Conservation (phyloP, 2,888 invertebrate genomes). For the Lochmaea crataegi region DNA sequence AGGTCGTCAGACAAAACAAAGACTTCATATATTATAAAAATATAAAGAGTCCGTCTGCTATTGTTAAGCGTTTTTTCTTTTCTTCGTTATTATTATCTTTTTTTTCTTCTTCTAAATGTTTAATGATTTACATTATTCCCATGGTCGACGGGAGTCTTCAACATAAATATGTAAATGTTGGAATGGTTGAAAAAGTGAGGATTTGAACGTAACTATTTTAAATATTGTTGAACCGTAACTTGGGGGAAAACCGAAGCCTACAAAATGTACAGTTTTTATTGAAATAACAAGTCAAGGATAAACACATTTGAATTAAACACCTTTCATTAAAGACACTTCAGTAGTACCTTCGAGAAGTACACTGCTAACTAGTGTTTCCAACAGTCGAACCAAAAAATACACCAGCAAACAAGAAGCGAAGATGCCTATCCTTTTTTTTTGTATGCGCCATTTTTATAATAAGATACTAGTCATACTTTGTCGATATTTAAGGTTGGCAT, state of each 20-base stretch:
- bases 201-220: slow-evolving; percentile 8
- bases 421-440: too few relatives aligned
- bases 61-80: slow-evolving; percentile 21
- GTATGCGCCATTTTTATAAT: too few relatives aligned
- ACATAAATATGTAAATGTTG: slow-evolving; percentile 10
- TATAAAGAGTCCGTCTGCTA: slow-evolving; percentile 26
- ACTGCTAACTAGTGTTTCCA: too few relatives aligned
- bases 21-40: slow-evolving; percentile 29
- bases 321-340: too few relatives aligned
- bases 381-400: too few relatives aligned
- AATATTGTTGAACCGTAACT: slow-evolving; percentile 2
- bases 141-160: slow-evolving; percentile 4
- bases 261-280: slow-evolving; percentile 3
- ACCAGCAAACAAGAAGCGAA: too few relatives aligned
- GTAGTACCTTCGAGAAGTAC: too few relatives aligned
- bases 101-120: background rate
- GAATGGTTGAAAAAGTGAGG: slow-evolving; percentile 7
- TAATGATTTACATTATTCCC: slow-evolving; percentile 28
- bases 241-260: background rate
- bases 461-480: too few relatives aligned
- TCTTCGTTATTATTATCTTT: slow-evolving; percentile 3
- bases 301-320: background rate
- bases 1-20: slow-evolving; percentile 46
- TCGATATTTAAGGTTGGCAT: too few relatives aligned
- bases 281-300: background rate